phyloP scores from a whole-genome alignment of 2,888 invertebrate species.

The Selenia dentaria region DNA sequence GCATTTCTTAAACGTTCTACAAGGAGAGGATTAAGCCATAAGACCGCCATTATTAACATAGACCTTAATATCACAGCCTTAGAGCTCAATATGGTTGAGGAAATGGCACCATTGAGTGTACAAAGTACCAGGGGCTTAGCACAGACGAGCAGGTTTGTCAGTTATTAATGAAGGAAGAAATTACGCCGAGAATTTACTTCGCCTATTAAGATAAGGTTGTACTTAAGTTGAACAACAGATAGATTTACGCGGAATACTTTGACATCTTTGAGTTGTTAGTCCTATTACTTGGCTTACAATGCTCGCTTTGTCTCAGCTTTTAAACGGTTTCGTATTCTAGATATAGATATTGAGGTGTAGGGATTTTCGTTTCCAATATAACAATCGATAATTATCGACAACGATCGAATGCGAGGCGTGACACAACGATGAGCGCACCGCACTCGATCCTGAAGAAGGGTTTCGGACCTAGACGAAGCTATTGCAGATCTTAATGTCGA shows the following conservation, averaged over 20 bases:
- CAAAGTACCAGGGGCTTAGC: constrained; percentile 50
- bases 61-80: constrained; percentile 41
- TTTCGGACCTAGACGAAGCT: too few relatives aligned
- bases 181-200: constrained; percentile 53
- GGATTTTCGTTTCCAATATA: too few relatives aligned
- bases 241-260: constrained; percentile 25
- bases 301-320: constrained; percentile 13
- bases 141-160: constrained; percentile 57
- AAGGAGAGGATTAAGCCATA: constrained; percentile 37
- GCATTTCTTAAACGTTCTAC: constrained; percentile 42
- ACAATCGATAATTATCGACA: too few relatives aligned
- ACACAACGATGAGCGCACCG: too few relatives aligned
- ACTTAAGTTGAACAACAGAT: constrained; percentile 37
- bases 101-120: constrained; percentile 25
- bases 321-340: background rate
- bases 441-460: too few relatives aligned
- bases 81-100: constrained; percentile 46
- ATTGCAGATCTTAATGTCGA: too few relatives aligned
- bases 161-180: constrained; percentile 66
- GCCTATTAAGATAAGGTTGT: constrained; percentile 52
- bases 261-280: constrained; percentile 26
- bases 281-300: constrained; percentile 20
- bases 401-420: too few relatives aligned
- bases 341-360: background rate
- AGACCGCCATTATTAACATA: constrained; percentile 18